A percentile compares a stretch with the other conserved stretches of the same genome.
These are phyloP conservation scores for Bicyclus anynana DNA, from an alignment of 1,140 invertebrate species.

Conservation along the genomic window DNA sequence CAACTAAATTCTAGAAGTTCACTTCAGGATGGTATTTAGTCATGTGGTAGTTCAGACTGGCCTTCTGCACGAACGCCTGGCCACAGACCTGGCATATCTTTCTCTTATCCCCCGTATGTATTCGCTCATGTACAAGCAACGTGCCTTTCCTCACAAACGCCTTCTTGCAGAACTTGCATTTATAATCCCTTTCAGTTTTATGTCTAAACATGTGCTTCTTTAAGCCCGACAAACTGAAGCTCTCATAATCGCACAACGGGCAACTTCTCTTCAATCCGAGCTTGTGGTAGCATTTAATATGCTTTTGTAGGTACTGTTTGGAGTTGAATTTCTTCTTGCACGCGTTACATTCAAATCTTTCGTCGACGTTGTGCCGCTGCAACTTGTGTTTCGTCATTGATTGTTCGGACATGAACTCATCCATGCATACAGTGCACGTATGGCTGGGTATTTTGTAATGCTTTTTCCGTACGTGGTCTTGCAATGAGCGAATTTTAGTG, in stretches of 20 bases:
- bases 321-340: background rate
- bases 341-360: background rate
- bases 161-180: background rate
- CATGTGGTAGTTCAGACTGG: constrained; percentile 72
- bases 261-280: background rate
- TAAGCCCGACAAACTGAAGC: background rate
- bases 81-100: constrained; percentile 87
- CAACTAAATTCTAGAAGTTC: constrained; percentile 32
- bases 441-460: background rate
- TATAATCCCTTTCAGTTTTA: background rate
- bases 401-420: background rate
- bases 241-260: background rate
- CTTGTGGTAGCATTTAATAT: background rate
- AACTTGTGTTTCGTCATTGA: background rate
- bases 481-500: background rate
- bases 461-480: background rate
- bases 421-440: background rate
- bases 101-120: constrained; percentile 78
- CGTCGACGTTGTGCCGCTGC: background rate
- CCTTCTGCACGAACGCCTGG: constrained; percentile 84
- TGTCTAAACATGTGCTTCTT: background rate
- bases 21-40: constrained; percentile 59
- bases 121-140: background rate
- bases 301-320: background rate
- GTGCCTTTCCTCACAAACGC: background rate